These are phyloP conservation scores for Ursus arctos DNA, from an alignment of 2,113 vertebrate genomes.

Conservation along the genomic window DNA sequence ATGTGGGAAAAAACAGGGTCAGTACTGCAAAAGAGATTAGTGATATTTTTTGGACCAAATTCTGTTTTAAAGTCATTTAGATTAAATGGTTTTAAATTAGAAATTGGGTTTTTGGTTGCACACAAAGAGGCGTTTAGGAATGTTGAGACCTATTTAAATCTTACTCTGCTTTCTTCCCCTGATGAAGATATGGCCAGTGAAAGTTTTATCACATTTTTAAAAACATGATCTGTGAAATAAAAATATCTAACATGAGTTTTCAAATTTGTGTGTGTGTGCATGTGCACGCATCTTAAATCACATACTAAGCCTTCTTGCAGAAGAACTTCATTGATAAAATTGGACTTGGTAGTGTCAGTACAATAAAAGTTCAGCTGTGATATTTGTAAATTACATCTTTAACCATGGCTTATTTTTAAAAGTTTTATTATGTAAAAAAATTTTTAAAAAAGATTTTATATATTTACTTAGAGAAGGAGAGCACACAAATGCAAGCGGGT, in stretches of 20 bases:
- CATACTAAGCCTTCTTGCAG: neutral
- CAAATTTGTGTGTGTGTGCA: neutral
- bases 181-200: neutral
- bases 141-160: neutral
- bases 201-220: neutral
- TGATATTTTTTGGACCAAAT: neutral
- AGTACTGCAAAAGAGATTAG: neutral
- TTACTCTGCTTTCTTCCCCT: neutral
- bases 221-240: neutral
- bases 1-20: neutral
- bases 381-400: neutral
- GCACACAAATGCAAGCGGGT: rapidly evolving
- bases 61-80: neutral
- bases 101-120: neutral
- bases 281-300: neutral
- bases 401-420: neutral
- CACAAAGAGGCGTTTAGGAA: neutral
- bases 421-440: neutral
- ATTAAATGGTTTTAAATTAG: conserved; percentile 20
- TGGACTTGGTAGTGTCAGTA: neutral
- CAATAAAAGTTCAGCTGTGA: neutral
- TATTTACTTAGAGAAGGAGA: neutral
- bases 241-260: conserved; percentile 7
- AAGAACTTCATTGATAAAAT: conserved; percentile 27
- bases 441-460: neutral